phyloP scores from a whole-genome alignment of 1,140 invertebrate genomes.

The Microplitis mediator region DNA sequence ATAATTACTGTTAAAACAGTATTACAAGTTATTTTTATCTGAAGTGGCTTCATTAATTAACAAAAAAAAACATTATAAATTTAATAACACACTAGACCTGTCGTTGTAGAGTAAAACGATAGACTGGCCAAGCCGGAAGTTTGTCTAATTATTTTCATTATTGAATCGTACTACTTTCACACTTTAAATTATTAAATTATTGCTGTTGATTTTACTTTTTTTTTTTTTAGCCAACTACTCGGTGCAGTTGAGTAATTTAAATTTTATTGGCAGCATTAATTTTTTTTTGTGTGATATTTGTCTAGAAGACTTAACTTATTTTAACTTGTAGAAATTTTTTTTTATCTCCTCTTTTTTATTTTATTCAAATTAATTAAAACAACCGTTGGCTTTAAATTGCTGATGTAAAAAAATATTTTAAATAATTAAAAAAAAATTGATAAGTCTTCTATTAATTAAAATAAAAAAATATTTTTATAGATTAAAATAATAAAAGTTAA shows the following conservation, averaged over 20 bases:
- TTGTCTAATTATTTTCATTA: not conserved
- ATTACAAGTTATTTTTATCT: slow-evolving; percentile 10
- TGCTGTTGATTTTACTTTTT: not conserved
- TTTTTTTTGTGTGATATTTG: too few relatives aligned
- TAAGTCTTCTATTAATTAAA: too few relatives aligned
- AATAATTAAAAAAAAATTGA: not conserved
- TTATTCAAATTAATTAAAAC: too few relatives aligned
- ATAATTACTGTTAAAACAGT: slow-evolving; percentile 2
- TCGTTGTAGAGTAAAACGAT: slow-evolving; percentile 1
- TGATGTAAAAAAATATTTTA: not conserved
- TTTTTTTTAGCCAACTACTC: not conserved
- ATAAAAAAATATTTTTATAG: not conserved
- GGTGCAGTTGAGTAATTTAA: too few relatives aligned
- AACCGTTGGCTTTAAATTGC: too few relatives aligned
- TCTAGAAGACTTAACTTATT: too few relatives aligned
- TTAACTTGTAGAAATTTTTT: too few relatives aligned
- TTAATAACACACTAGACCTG: not conserved
- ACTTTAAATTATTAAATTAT: too few relatives aligned
- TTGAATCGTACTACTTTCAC: not conserved
- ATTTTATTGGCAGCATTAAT: too few relatives aligned
- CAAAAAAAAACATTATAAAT: not conserved
- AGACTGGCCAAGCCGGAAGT: not conserved
- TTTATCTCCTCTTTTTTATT: too few relatives aligned
- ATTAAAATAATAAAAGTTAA: not conserved
- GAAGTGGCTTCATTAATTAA: slow-evolving; percentile 6